Evolutionary conservation across 2,888 invertebrate species (phyloP).

Genomic region (Adela reaumurella): DNA sequence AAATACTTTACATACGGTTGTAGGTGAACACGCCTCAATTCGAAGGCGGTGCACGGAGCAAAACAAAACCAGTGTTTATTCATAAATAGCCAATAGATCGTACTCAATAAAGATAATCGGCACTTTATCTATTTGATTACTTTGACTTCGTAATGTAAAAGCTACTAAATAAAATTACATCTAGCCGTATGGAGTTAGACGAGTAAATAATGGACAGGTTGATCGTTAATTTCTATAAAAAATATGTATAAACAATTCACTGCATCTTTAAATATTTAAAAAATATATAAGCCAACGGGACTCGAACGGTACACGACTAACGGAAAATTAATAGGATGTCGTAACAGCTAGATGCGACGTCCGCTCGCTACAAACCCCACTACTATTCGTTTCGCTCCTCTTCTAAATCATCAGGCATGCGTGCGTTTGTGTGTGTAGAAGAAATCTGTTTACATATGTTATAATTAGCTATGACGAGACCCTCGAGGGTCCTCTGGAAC

Average conservation of each 20-base stretch:
- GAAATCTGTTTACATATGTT: no score
- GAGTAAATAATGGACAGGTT: conserved; percentile 3
- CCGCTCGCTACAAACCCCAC: background rate
- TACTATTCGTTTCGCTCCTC: background rate
- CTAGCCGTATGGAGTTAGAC: background rate
- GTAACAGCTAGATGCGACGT: background rate
- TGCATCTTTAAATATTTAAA: background rate
- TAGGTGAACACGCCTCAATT: no score
- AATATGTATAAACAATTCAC: conserved; percentile 6
- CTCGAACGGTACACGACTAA: background rate
- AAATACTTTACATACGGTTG: background rate
- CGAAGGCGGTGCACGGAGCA: no score
- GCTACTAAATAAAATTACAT: background rate
- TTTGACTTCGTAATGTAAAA: background rate
- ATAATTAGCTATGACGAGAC: no score
- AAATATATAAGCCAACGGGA: background rate
- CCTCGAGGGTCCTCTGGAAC: no score
- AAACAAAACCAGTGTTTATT: background rate
- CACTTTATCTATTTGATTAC: background rate
- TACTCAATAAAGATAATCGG: background rate
- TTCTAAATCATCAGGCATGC: no score
- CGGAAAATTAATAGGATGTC: background rate
- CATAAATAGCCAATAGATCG: background rate
- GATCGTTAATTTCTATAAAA: conserved; percentile 1
- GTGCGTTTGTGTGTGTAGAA: no score